Conservation (phyloP, 2,888 invertebrate species). For the Mythimna impura region DNA sequence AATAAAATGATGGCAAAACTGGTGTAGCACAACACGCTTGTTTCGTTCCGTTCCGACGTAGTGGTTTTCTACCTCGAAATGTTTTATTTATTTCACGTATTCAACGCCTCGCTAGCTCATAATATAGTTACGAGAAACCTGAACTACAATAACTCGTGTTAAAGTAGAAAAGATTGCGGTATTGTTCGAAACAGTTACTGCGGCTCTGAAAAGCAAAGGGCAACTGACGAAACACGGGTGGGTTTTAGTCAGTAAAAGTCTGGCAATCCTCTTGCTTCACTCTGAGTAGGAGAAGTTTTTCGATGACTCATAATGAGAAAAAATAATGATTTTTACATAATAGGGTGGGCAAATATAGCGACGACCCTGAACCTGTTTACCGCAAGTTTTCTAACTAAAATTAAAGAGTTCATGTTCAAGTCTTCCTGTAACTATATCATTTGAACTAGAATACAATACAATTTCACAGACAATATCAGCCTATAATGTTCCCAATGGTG, state of each 20-base stretch:
- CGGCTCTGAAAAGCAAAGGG: no score
- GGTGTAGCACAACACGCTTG: neutral
- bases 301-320: no score
- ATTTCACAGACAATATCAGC: no score
- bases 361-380: neutral
- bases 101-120: conserved; percentile 14
- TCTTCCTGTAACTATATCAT: neutral
- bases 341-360: no score
- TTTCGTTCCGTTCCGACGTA: neutral
- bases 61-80: neutral
- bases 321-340: no score
- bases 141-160: conserved; percentile 18
- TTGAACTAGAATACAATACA: no score
- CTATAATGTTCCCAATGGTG: no score
- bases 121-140: conserved; percentile 1
- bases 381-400: neutral
- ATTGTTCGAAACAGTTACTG: no score
- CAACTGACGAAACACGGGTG: no score
- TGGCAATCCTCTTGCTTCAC: no score
- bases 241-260: no score
- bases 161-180: neutral
- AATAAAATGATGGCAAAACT: neutral
- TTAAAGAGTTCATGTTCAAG: neutral
- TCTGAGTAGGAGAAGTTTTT: no score
- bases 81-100: conserved; percentile 36